Percentiles rank a stretch among this genome's conserved stretches.
These are phyloP conservation scores for Sceloporus undulatus DNA, from an alignment of 2,113 vertebrate genomes.

Conservation along the genomic window DNA sequence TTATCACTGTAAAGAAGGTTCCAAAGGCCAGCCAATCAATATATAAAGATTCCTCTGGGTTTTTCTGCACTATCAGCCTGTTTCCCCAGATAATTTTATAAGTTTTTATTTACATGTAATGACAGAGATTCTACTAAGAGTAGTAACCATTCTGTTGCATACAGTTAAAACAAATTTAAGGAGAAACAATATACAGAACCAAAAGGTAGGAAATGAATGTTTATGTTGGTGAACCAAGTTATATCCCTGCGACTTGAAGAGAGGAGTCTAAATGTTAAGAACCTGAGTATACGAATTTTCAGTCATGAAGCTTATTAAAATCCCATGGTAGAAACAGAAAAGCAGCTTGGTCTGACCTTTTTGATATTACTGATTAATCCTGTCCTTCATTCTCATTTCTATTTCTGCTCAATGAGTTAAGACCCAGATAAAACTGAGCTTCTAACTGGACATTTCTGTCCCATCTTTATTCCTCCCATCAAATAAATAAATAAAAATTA, in stretches of 20 bases:
- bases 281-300: slow-evolving; percentile 22
- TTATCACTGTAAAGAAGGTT: not conserved
- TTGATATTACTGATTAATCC: slow-evolving; percentile 25
- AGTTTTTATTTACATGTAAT: not conserved
- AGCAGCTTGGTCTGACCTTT: slow-evolving; percentile 13
- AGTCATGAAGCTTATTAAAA: slow-evolving; percentile 18
- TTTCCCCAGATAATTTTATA: not conserved
- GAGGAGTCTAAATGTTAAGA: not conserved
- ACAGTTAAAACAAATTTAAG: not conserved
- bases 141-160: not conserved
- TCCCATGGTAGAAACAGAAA: slow-evolving; percentile 34
- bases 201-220: not conserved
- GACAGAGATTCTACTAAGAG: not conserved
- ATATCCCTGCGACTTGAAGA: not conserved
- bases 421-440: not conserved
- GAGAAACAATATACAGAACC: not conserved
- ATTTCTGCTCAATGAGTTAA: slow-evolving; percentile 33
- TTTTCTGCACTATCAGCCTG: not conserved
- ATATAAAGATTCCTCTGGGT: not conserved
- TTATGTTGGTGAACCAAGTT: not conserved
- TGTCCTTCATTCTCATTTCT: slow-evolving; percentile 34
- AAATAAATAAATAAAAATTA: too few species aligned
- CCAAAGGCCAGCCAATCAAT: not conserved
- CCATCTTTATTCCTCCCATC: not conserved
- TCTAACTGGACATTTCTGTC: not conserved